Evolutionary conservation across 30 jellyfish, hydroid and myxozoan species (phyloP), one percentile per base, ranked within the genome.

Genomic region (Hydra vulgaris): DNA sequence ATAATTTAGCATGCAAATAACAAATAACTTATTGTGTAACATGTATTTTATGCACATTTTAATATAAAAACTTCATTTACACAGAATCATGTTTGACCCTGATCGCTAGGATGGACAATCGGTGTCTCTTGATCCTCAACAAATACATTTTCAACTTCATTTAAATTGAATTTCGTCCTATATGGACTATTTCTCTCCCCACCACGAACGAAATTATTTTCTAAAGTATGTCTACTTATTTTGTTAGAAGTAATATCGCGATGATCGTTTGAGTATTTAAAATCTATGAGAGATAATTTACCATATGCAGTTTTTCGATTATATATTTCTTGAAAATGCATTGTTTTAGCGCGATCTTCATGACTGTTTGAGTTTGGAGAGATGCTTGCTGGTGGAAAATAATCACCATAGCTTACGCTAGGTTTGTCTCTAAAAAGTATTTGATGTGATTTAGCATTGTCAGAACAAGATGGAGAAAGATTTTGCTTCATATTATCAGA

Each of bases 91-190:
- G 61, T 40, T 5, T 40, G 61, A 40, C 61, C 71, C 0, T 78
- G 81, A 26, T 78, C 85, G 53, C 85, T 78, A 21, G 85, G 85
- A 0, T 76, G 66, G 16, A 78, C 85, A 0, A 78, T 78, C 1
- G 85, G 85, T 0, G 54, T 78, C 66, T 75, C 83, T 75, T 75
- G 83, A 25, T 78, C 85, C 23, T 78, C 85, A 16, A 61, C 79
- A 23, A 53, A 78, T 27, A 78, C 85, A 25, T 78, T 78, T 15
- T 78, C 79, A 19, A 53, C 79, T 75, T 19, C 74, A 4, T 25
- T 70, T 40, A 40, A 40, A 40, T 40, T 40, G 73, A 54, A 26
- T 7, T 75, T 26, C 27, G 76, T 8, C 40, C 27, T 70, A 16
- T 22, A 70, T 8, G 25, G 12, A 21, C 15, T 25, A 70, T 12